Percentiles rank a stretch among this genome's conserved stretches.
phyloP scores from a whole-genome alignment of 2,888 invertebrate species.

The Tetrapedia diversipes region DNA sequence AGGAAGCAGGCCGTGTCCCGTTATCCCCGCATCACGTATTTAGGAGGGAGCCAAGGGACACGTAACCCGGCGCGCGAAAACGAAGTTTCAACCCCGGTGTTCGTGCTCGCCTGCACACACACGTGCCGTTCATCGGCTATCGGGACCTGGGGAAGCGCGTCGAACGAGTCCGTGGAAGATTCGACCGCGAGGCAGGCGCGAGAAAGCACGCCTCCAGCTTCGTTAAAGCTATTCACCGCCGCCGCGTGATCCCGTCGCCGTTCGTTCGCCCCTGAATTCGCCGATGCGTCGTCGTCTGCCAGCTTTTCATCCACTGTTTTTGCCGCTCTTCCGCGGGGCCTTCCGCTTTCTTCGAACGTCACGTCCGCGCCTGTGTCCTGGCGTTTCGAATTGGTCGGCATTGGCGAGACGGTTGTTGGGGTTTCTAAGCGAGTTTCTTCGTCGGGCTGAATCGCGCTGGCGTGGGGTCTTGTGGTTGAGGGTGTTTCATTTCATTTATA shows the following conservation, averaged over 20 bases:
- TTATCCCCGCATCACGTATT: constrained; percentile 80
- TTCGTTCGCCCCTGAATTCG: constrained; percentile 56
- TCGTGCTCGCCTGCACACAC: constrained; percentile 51
- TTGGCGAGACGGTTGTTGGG: no score
- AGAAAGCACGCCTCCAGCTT: constrained; percentile 42
- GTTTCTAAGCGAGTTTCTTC: no score
- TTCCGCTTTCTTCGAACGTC: neutral
- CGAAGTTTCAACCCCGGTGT: constrained; percentile 27
- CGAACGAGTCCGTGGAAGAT: constrained; percentile 18
- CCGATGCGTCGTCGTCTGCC: constrained; percentile 20
- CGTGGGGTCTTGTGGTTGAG: no score
- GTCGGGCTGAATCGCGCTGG: no score
- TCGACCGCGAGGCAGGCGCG: constrained; percentile 16
- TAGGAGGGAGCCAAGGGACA: constrained; percentile 79
- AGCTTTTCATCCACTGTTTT: constrained; percentile 21
- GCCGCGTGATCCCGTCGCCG: constrained; percentile 39
- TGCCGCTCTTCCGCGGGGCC: neutral
- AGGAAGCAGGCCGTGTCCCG: constrained; percentile 62
- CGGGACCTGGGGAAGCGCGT: constrained; percentile 20
- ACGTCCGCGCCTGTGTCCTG: neutral
- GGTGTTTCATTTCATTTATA: no score
- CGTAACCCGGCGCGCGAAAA: constrained; percentile 66
- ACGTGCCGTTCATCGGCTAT: constrained; percentile 49
- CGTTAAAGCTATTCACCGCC: constrained; percentile 66
- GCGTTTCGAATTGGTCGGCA: no score